Percentiles rank a stretch among this genome's conserved stretches.
These are phyloP conservation scores for Gasterosteus aculeatus DNA, from an alignment of 2,113 vertebrate genomes.

Conservation along the genomic window DNA sequence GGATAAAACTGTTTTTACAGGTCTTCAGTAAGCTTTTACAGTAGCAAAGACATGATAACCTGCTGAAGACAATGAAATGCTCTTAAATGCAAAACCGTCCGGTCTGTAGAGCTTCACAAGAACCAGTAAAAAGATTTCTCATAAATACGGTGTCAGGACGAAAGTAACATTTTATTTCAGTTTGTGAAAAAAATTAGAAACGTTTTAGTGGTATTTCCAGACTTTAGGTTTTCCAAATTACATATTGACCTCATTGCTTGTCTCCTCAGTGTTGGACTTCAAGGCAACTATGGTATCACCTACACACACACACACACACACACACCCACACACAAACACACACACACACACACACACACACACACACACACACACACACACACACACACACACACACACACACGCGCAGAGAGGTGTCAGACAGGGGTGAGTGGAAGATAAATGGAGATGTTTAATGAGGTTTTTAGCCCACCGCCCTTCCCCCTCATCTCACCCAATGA, in stretches of 20 bases:
- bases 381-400: no score
- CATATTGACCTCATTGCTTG: slow-evolving; percentile 36
- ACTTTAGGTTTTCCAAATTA: slow-evolving; percentile 52
- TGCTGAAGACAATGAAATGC: background rate
- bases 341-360: slow-evolving; percentile 30
- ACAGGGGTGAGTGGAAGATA: slow-evolving; percentile 81
- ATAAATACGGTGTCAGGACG: background rate
- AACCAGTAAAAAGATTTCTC: background rate
- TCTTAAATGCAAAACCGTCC: background rate
- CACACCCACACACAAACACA: slow-evolving; percentile 1
- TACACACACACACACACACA: slow-evolving; percentile 20
- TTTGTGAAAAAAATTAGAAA: background rate
- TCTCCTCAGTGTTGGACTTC: slow-evolving; percentile 50
- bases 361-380: slow-evolving; percentile 21
- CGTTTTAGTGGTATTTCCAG: slow-evolving; percentile 40
- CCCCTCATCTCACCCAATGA: slow-evolving; percentile 25
- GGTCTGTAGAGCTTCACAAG: background rate
- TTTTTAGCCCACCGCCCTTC: slow-evolving; percentile 19
- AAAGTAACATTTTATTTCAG: background rate
- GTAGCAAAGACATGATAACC: background rate
- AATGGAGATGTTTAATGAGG: slow-evolving; percentile 86
- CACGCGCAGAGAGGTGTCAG: slow-evolving; percentile 61
- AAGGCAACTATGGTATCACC: slow-evolving; percentile 40
- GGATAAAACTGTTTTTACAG: background rate
- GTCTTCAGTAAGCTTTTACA: background rate